Percentiles rank a stretch among this genome's conserved stretches.
These are phyloP conservation scores for Manis crassicaudata DNA, from an alignment of 2,797 vertebrate genomes.

Conservation along the genomic window DNA sequence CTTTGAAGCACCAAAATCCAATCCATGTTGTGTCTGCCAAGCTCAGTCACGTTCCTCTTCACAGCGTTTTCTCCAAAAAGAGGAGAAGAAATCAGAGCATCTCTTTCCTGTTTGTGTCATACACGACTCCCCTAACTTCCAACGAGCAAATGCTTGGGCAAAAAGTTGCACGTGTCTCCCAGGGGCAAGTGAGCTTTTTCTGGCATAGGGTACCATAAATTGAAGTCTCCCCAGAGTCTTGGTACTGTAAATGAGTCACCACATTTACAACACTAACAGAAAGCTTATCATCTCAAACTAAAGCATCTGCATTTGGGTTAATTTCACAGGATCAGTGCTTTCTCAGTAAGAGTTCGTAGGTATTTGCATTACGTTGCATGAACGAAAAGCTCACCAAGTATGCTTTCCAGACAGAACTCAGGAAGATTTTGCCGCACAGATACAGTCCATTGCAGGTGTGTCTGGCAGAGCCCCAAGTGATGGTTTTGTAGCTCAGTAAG, in stretches of 20 bases:
- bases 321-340: neutral
- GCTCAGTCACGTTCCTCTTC: neutral
- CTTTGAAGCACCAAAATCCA: neutral
- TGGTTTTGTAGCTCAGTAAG: neutral
- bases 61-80: neutral
- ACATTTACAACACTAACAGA: neutral
- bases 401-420: neutral
- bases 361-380: neutral
- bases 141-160: neutral
- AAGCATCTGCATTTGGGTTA: neutral
- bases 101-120: neutral
- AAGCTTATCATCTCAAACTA: neutral
- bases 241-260: neutral
- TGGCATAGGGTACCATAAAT: neutral
- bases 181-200: neutral
- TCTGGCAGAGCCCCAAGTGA: neutral
- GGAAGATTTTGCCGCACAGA: neutral
- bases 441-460: neutral
- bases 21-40: neutral
- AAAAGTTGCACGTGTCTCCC: neutral
- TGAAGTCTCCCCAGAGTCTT: neutral
- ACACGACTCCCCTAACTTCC: neutral
- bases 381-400: neutral
- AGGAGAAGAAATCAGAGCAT: neutral
- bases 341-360: neutral